Evolutionary conservation across 35 echinoderm and acorn worm species (phyloP), one percentile per base, ranked within the genome.

Genomic region (Heliocidaris erythrogramma): DNA sequence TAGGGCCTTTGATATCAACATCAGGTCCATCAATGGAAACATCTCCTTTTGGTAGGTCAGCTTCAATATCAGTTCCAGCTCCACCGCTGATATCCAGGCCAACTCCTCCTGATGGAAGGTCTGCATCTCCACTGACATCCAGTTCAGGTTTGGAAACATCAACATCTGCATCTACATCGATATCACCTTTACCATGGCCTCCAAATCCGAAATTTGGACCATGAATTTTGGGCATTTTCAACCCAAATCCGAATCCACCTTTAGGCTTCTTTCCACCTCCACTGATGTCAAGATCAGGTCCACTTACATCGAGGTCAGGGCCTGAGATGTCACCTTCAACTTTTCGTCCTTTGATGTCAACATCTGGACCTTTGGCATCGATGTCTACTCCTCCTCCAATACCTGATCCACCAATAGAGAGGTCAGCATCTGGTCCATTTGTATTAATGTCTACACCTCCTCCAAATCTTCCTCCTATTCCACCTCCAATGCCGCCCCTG

Each of bases 401-500:
- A 29, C n/a, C 69, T 16, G 69, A 4, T 84, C 69, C 69, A 84
- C n/a, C 69, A 14, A 84, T 29, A 84, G 69, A 84, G 14, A 84
- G 69, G n/a, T 84, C 69, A 18, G 69, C 69, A 84, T 84, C 69
- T 84, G 69, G 69, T 84, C 69, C 69, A 0, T 84, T 84, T 16
- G 69, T 4, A 84, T 84, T 84, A 84, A 84, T 84, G 69, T 84
- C 69, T 84, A 84, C 69, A 84, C n/a, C 69, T 84, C 69, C 69
- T 84, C n/a, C 69, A 93, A 97, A n/a, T 24, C 97, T 95, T 71
- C 95, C 96, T 42, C 35, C 24, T 53, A 6, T 48, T 17, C 95
- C 42, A 69, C 95, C 93, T 3, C 95, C 60, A 71, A 95, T 94
- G 27, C 69, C 18, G 5, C 92, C 60, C 12, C 85, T 92, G 18